Base-by-base conservation (phyloP, 2,797 vertebrate species). In the Calcarius lapponicus region DNA sequence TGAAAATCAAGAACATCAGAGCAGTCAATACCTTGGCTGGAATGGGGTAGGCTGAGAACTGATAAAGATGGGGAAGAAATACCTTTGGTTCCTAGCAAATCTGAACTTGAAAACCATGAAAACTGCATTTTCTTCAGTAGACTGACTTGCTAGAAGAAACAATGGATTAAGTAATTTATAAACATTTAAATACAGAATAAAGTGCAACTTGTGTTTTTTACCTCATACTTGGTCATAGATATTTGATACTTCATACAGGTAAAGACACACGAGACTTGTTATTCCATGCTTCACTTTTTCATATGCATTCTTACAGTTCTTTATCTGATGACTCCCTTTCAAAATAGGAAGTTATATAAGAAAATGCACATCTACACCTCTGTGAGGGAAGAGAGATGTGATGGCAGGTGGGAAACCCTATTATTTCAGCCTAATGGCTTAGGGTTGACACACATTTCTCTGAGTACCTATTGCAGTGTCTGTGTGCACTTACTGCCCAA, bases 331-430 rank as follows among this genome's bases (percentile, higher is more conserved):
- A 34, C 7, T 66, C 19, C 40, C 34, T 66, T 81, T 75, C 18
- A 26, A n/a, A 71, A 54, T 32, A 17, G 2, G 16, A 31, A 71
- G 14, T 42, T 60, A 2, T 3, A 10, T 17, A n/a, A 13, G 31
- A 50, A 43, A 62, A 62, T 13, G 10, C 4, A 13, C 21, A 8
- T 57, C 14, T 65, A n/a, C 25, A 42, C 0, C 0, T 15, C 11
- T 0, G 0, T 16, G 28, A 76, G 42, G 29, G 50, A 40, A 51
- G 29, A 31, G 17, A 53, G 6, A 6, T 0, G 3, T 54, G 20
- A 56, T 0, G 3, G 24, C 36, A 29, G 24, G 13, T 22, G 3
- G 26, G 36, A 9, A 60, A 3, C 20, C 9, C 36, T n/a, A 7
- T 1, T 42, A 22, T 67, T 83, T 70, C n/a, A 57, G 32, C 42